Evolutionary conservation across 2,113 vertebrate species (phyloP).

Genomic region (Podiceps cristatus): DNA sequence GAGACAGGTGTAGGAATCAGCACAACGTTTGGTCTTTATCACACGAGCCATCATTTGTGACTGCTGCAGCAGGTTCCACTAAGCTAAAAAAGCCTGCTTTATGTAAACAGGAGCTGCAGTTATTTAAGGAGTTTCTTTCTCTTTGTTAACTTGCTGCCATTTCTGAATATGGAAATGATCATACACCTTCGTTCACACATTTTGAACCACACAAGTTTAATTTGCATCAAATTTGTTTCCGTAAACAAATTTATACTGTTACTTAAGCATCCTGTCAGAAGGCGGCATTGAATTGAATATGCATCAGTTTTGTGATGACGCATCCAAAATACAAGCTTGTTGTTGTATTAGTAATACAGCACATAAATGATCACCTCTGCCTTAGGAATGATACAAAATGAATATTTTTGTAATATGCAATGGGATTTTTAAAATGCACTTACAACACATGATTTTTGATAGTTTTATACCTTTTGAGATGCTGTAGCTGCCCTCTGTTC

Average conservation of each 20-base stretch:
- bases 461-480: constrained; percentile 85
- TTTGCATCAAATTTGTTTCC: neutral
- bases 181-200: neutral
- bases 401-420: neutral
- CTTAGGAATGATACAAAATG: neutral
- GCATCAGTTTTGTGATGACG: neutral
- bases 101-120: neutral
- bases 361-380: neutral
- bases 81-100: neutral
- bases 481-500: constrained; percentile 86
- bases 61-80: neutral
- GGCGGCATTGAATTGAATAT: neutral
- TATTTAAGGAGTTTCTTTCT: neutral
- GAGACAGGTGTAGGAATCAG: neutral
- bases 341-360: neutral
- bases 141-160: neutral
- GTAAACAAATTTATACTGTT: neutral
- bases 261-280: neutral
- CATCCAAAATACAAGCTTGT: neutral
- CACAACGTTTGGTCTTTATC: neutral
- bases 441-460: neutral
- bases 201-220: neutral
- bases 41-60: neutral
- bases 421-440: neutral
- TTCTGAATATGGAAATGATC: neutral